Conservation (phyloP, 2,113 vertebrate genomes). For the Entomyzon cyanotis region DNA sequence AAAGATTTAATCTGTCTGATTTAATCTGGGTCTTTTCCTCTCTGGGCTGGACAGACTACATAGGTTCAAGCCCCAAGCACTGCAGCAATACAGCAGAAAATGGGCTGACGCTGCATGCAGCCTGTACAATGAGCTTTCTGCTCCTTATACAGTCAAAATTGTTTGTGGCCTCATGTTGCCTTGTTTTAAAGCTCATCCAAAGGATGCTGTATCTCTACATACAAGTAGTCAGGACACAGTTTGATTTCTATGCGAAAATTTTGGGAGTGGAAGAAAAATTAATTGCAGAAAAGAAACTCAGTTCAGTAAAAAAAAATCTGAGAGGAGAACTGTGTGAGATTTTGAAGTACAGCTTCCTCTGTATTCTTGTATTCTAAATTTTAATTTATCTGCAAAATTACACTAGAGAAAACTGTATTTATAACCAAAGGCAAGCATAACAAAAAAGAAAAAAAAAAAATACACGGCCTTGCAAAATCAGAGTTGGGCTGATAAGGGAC, state of each 20-base stretch:
- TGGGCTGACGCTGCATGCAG: accelerated
- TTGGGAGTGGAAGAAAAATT: not conserved
- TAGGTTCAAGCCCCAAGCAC: not conserved
- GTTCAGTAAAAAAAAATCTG: not conserved
- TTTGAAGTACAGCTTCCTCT: not conserved
- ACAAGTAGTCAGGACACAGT: not conserved
- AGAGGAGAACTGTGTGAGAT: not conserved
- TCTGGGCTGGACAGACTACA: not conserved
- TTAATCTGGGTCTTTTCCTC: not conserved
- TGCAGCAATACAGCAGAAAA: not conserved
- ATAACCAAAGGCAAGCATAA: not conserved
- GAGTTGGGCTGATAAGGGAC: not conserved
- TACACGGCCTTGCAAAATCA: not conserved
- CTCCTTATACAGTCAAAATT: not conserved
- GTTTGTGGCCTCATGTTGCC: not conserved
- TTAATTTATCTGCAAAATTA: not conserved
- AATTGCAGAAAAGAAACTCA: not conserved
- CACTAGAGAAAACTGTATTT: not conserved
- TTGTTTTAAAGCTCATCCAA: not conserved
- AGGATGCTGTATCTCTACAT: not conserved
- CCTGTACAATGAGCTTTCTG: not conserved
- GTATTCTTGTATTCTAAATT: not conserved
- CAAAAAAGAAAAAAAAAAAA: not conserved
- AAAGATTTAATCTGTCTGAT: not conserved
- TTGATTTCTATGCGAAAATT: not conserved